A percentile compares a stretch with the other conserved stretches of the same genome.
phyloP scores from a whole-genome alignment of 2,888 invertebrate genomes.

The Apodemia hepburni region DNA sequence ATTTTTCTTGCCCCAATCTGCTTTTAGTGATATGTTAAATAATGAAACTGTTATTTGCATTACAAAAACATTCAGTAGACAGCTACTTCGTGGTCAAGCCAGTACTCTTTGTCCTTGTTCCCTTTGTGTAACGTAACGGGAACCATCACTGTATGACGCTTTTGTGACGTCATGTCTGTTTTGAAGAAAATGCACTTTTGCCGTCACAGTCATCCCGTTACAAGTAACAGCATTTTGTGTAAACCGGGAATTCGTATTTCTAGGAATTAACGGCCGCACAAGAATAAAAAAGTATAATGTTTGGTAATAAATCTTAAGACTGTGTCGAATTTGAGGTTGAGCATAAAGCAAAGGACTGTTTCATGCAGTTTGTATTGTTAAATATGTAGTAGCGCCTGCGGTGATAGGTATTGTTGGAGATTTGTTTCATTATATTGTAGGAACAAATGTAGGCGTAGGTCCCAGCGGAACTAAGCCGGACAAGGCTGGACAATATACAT shows the following conservation, averaged over 20 bases:
- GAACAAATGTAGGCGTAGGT: no score
- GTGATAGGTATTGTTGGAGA: conserved; percentile 34
- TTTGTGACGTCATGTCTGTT: conserved; percentile 70
- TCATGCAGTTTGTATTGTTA: conserved; percentile 42
- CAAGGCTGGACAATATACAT: no score
- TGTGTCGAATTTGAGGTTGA: conserved; percentile 73
- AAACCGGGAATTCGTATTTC: conserved; percentile 69
- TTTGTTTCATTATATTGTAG: no score
- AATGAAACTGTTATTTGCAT: conserved; percentile 20
- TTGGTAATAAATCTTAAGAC: conserved; percentile 50
- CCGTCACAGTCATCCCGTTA: conserved; percentile 57
- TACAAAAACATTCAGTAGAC: conserved; percentile 49
- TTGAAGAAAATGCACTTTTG: conserved; percentile 70
- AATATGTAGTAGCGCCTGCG: conserved; percentile 49
- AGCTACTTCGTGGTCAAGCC: conserved; percentile 67
- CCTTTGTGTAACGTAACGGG: conserved; percentile 65
- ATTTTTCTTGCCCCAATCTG: neutral
- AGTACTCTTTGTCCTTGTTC: conserved; percentile 50
- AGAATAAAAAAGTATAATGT: conserved; percentile 41
- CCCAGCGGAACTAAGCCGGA: no score
- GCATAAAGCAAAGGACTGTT: conserved; percentile 47
- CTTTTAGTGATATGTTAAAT: neutral
- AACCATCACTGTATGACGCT: conserved; percentile 45
- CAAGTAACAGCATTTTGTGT: conserved; percentile 70
- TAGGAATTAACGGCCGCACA: conserved; percentile 56